These are phyloP conservation scores for Platichthys flesus DNA, from an alignment of 2,113 vertebrate genomes.

Conservation along the genomic window DNA sequence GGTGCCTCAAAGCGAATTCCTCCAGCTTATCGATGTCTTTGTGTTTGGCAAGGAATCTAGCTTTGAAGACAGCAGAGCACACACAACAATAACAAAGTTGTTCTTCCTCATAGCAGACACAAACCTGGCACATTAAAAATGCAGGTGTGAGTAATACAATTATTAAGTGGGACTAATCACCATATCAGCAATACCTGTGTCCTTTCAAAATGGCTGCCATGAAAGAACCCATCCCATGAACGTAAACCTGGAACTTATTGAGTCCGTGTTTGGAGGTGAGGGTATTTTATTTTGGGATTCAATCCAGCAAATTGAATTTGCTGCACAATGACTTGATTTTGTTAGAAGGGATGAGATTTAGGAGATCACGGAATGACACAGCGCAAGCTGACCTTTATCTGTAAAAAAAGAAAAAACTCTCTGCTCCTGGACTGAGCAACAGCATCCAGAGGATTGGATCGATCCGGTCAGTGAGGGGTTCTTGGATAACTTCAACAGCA, in stretches of 20 bases:
- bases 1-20: conserved; percentile 59
- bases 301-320: conserved; percentile 38
- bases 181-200: not conserved
- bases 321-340: conserved; percentile 29
- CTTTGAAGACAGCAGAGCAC: conserved; percentile 9
- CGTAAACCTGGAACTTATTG: conserved; percentile 12
- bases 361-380: conserved; percentile 19
- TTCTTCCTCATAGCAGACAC: not conserved
- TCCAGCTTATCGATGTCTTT: conserved; percentile 42
- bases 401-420: conserved; percentile 23
- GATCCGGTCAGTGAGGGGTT: conserved; percentile 28
- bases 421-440: conserved; percentile 3
- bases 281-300: conserved; percentile 14
- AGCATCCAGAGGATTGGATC: conserved; percentile 15
- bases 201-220: not conserved
- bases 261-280: conserved; percentile 21
- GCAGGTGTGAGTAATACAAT: not conserved
- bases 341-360: conserved; percentile 30
- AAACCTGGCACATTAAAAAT: not conserved
- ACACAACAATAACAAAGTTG: not conserved
- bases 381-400: conserved; percentile 50
- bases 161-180: not conserved
- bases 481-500: conserved; percentile 18
- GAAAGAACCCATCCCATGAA: not conserved
- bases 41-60: conserved; percentile 33